Percentiles rank a stretch among this genome's conserved stretches.
Evolutionary conservation across 1,140 invertebrate species (phyloP).

Genomic region (Drosophila lowei): DNA sequence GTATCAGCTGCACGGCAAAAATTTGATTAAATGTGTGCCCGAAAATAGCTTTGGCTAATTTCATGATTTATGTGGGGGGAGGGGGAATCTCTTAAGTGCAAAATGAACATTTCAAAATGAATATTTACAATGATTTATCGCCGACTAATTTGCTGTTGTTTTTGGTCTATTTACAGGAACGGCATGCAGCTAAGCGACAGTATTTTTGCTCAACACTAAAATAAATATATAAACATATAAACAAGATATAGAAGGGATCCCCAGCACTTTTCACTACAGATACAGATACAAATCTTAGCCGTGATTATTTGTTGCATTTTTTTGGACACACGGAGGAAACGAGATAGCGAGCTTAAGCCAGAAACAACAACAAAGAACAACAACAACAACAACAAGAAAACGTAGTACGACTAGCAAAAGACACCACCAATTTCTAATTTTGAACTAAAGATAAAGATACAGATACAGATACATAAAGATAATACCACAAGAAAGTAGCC

Average conservation of each 20-base stretch:
- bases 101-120: constrained; percentile 13
- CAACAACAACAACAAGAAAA: constrained; percentile 45
- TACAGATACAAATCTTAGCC: constrained; percentile 45
- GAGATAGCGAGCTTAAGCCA: constrained; percentile 41
- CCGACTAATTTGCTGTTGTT: constrained; percentile 24
- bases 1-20: constrained; percentile 31
- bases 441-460: constrained; percentile 40
- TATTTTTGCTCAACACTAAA: constrained; percentile 78
- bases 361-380: constrained; percentile 16
- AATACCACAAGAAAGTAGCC: constrained; percentile 54
- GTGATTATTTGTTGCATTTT: constrained; percentile 78
- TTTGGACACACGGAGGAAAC: constrained; percentile 27
- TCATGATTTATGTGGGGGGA: constrained; percentile 50
- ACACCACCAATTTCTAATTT: constrained; percentile 78
- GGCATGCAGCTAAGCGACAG: constrained; percentile 66
- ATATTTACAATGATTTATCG: constrained; percentile 30
- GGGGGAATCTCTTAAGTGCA: not conserved
- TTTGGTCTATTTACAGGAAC: constrained; percentile 55
- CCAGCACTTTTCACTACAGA: constrained; percentile 19
- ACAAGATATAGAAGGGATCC: constrained; percentile 7
- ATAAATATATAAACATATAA: constrained; percentile 35
- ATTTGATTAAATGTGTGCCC: constrained; percentile 70
- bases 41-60: constrained; percentile 69
- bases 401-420: constrained; percentile 79
- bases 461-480: constrained; percentile 3